These are phyloP conservation scores for Gobionotothen gibberifrons DNA, from an alignment of 2,797 vertebrate genomes.

Conservation along the genomic window DNA sequence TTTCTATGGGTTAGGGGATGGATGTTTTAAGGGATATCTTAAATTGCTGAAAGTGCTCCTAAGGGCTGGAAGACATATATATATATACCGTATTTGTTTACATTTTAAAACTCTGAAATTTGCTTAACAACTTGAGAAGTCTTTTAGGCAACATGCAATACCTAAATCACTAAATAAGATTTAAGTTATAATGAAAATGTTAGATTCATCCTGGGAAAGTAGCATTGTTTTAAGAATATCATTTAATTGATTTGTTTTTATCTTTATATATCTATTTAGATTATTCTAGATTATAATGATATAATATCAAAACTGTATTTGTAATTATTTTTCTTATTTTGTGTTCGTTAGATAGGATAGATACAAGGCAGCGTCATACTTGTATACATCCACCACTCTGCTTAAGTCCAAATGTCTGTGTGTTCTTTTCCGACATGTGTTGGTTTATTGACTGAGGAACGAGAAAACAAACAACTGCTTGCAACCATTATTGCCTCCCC, in stretches of 20 bases:
- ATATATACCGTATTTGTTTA: background rate
- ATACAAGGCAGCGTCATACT: conserved; percentile 3
- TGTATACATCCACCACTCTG: conserved; percentile 17
- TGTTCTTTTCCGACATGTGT: conserved; percentile 50
- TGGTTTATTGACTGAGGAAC: conserved; percentile 67
- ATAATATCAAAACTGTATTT: background rate
- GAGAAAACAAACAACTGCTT: conserved; percentile 57
- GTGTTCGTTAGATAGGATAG: background rate
- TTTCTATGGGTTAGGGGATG: background rate
- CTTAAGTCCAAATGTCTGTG: conserved; percentile 52
- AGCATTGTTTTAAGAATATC: background rate
- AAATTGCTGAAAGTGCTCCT: background rate
- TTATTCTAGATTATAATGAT: background rate
- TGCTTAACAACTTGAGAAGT: background rate
- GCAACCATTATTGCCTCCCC: conserved; percentile 39
- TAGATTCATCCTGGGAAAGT: background rate
- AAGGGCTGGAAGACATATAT: background rate
- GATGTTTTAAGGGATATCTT: conserved; percentile 2
- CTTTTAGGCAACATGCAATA: background rate
- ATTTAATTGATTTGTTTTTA: background rate
- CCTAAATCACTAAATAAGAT: no score
- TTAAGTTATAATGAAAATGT: background rate
- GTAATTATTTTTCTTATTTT: background rate
- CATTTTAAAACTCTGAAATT: conserved; percentile 6
- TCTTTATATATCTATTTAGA: background rate